Conservation (phyloP, 2,113 vertebrate species). For the Triplophysa siluroides region DNA sequence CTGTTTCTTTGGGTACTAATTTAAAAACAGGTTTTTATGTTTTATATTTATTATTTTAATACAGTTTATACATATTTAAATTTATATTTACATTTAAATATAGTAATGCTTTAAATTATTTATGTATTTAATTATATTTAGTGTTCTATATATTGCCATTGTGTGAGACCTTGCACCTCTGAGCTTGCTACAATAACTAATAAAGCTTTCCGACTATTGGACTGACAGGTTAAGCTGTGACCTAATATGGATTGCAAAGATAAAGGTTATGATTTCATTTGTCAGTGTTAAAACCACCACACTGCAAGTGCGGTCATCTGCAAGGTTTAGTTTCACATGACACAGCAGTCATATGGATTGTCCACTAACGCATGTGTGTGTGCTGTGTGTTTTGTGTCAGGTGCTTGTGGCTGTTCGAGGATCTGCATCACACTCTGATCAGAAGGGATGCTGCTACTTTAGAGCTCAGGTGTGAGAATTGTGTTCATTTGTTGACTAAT, state of each 20-base stretch:
- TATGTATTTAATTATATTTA: too few species aligned
- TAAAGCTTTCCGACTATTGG: background rate
- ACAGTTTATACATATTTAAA: too few species aligned
- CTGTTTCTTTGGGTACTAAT: too few species aligned
- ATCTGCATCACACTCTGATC: slow-evolving; percentile 57
- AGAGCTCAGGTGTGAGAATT: slow-evolving; percentile 64
- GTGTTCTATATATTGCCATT: too few species aligned
- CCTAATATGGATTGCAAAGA: background rate
- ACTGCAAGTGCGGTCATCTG: background rate
- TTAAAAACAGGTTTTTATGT: too few species aligned
- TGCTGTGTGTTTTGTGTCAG: slow-evolving; percentile 58
- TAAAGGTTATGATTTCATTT: background rate
- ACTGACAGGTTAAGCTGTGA: background rate
- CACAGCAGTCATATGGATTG: background rate
- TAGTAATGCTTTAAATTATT: too few species aligned
- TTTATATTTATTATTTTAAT: too few species aligned
- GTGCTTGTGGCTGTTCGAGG: slow-evolving; percentile 63
- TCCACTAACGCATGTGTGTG: slow-evolving; percentile 2
- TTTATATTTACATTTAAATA: too few species aligned
- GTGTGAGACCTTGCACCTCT: too few species aligned
- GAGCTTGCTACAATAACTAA: background rate
- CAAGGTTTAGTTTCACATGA: background rate
- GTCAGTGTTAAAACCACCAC: background rate
- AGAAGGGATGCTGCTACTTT: slow-evolving; percentile 68
- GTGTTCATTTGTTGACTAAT: background rate